Percentiles rank a stretch among this genome's conserved stretches.
Conservation (phyloP, 2,113 vertebrate genomes). For the Platycercus adscitus region DNA sequence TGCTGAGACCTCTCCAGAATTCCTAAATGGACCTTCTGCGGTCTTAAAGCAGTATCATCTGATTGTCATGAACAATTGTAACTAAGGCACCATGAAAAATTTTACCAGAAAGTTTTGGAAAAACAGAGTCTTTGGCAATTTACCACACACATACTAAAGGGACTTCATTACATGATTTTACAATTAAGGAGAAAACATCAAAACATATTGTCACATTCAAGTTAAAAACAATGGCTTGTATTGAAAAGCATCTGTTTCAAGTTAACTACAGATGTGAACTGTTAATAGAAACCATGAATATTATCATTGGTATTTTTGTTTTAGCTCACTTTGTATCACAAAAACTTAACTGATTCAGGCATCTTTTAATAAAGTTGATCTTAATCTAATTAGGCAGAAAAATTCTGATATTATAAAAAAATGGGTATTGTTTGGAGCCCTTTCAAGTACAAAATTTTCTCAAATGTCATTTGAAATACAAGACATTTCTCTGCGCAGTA, state of each 20-base stretch:
- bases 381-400: conserved; percentile 77
- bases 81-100: conserved; percentile 43
- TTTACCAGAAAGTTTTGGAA: conserved; percentile 40
- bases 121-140: conserved; percentile 65
- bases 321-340: conserved; percentile 67
- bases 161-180: conserved; percentile 73
- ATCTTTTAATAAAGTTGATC: conserved; percentile 74
- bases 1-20: neutral
- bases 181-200: conserved; percentile 77
- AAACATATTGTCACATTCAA: conserved; percentile 76
- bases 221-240: conserved; percentile 65
- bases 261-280: conserved; percentile 77
- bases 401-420: conserved; percentile 58
- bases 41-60: neutral
- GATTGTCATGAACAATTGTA: neutral
- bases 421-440: conserved; percentile 38
- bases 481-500: neutral
- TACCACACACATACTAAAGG: conserved; percentile 63
- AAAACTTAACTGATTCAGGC: conserved; percentile 72
- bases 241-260: conserved; percentile 71
- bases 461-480: conserved; percentile 12
- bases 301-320: conserved; percentile 60
- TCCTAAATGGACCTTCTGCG: neutral
- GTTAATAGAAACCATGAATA: conserved; percentile 74
- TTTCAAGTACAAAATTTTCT: conserved; percentile 42